These are phyloP conservation scores for Merodon equestris DNA, from an alignment of 2,888 invertebrate genomes.

Conservation along the genomic window DNA sequence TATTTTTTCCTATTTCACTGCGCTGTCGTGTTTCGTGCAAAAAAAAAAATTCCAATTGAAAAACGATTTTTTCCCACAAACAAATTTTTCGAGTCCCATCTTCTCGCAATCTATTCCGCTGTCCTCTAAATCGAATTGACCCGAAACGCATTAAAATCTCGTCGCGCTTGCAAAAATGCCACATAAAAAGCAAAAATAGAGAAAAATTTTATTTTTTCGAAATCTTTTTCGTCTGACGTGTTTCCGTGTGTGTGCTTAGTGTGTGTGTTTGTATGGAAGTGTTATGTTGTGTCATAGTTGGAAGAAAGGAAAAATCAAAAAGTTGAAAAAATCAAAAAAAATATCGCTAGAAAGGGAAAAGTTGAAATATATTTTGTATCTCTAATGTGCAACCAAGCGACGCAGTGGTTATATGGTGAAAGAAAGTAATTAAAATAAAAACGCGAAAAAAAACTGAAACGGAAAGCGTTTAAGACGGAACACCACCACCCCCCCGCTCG, in stretches of 20 bases:
- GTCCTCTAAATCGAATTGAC: too few species aligned
- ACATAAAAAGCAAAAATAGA: slow-evolving; percentile 54
- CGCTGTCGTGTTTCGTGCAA: slow-evolving; percentile 66
- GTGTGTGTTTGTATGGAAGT: slow-evolving; percentile 38
- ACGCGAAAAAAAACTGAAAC: neutral
- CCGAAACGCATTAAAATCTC: neutral
- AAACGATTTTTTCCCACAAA: slow-evolving; percentile 49
- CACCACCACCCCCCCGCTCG: too few species aligned
- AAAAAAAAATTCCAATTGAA: slow-evolving; percentile 46
- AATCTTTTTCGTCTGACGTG: slow-evolving; percentile 33
- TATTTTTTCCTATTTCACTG: slow-evolving; percentile 50
- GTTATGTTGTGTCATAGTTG: slow-evolving; percentile 57
- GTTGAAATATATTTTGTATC: slow-evolving; percentile 17
- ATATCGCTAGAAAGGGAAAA: slow-evolving; percentile 42
- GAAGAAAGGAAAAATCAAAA: slow-evolving; percentile 27
- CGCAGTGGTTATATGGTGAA: slow-evolving; percentile 36
- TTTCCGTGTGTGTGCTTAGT: slow-evolving; percentile 31
- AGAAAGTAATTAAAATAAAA: slow-evolving; percentile 7
- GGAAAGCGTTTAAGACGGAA: neutral
- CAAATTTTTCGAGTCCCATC: neutral
- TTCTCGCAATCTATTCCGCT: too few species aligned
- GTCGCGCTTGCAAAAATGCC: slow-evolving; percentile 59
- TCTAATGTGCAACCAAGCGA: slow-evolving; percentile 59
- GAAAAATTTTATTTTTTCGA: slow-evolving; percentile 16
- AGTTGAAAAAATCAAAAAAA: slow-evolving; percentile 30